Percentiles rank a stretch among this genome's conserved stretches.
Evolutionary conservation across 2,113 vertebrate species (phyloP).

Genomic region (Lichenostomus cassidix): DNA sequence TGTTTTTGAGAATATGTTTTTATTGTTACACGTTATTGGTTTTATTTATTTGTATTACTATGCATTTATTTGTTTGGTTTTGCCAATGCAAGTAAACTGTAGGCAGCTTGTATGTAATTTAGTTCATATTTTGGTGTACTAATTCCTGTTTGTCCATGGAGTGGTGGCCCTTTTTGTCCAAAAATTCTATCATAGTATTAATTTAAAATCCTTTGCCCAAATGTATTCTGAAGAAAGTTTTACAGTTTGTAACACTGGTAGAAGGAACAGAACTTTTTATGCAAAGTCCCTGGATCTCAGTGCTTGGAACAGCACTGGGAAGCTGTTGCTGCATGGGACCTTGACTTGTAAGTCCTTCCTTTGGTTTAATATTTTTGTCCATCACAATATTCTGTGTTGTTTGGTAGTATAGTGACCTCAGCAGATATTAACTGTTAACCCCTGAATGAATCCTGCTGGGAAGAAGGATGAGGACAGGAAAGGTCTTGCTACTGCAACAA

Average conservation of each 20-base stretch:
- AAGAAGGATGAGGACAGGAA: background rate
- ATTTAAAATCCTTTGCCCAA: background rate
- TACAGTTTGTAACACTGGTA: background rate
- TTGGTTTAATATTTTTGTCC: background rate
- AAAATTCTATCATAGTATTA: background rate
- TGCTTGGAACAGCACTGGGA: background rate
- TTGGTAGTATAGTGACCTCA: background rate
- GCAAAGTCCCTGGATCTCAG: background rate
- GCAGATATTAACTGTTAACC: background rate
- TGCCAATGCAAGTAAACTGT: background rate
- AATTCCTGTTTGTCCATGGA: background rate
- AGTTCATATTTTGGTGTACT: background rate
- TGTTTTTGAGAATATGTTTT: background rate
- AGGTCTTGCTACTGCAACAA: background rate
- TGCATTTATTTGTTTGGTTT: background rate
- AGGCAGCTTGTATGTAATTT: background rate
- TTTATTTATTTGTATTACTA: background rate
- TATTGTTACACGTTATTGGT: background rate
- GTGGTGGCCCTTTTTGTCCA: background rate
- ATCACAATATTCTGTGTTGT: background rate
- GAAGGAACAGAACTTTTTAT: background rate
- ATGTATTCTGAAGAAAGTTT: background rate
- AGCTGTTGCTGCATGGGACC: background rate
- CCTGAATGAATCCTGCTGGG: background rate
- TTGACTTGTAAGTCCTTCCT: background rate